These are phyloP conservation scores for Trisateles emortualis DNA, from an alignment of 2,888 invertebrate species.

Conservation along the genomic window DNA sequence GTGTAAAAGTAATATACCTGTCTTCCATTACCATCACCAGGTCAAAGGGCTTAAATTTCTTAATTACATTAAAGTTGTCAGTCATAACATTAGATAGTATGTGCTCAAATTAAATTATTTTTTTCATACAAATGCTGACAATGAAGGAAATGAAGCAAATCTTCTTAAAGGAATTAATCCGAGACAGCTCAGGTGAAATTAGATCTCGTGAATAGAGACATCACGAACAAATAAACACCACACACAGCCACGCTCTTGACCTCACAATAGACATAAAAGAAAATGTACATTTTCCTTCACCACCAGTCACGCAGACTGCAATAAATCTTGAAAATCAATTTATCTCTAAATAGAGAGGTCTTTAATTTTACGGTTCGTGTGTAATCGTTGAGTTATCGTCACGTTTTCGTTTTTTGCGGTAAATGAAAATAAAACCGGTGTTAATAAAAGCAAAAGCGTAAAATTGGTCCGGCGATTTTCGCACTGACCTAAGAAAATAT, in stretches of 20 bases:
- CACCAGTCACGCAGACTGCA: conserved; percentile 2
- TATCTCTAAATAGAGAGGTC: conserved; percentile 17
- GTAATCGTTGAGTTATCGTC: conserved; percentile 21
- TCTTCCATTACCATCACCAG: too few relatives aligned
- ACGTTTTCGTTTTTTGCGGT: conserved; percentile 3
- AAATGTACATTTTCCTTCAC: conserved; percentile 11
- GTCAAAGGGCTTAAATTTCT: too few relatives aligned
- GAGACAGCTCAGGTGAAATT: neutral
- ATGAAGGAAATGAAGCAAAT: too few relatives aligned
- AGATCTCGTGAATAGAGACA: neutral
- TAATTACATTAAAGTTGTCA: too few relatives aligned
- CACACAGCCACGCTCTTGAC: neutral
- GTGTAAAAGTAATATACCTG: too few relatives aligned
- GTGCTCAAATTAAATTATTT: too few relatives aligned
- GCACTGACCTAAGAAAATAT: neutral
- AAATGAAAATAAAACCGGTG: conserved; percentile 1
- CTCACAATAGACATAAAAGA: conserved; percentile 10
- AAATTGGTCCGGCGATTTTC: neutral
- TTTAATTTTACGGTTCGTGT: conserved; percentile 31
- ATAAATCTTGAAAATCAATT: conserved; percentile 24
- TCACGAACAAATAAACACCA: neutral
- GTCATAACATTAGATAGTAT: too few relatives aligned
- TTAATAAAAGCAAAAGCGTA: conserved; percentile 10
- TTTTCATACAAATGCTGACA: too few relatives aligned
- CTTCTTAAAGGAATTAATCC: too few relatives aligned